These are phyloP conservation scores for Sinopyrophorus schimmeli DNA, from an alignment of 2,888 invertebrate species.

Conservation along the genomic window DNA sequence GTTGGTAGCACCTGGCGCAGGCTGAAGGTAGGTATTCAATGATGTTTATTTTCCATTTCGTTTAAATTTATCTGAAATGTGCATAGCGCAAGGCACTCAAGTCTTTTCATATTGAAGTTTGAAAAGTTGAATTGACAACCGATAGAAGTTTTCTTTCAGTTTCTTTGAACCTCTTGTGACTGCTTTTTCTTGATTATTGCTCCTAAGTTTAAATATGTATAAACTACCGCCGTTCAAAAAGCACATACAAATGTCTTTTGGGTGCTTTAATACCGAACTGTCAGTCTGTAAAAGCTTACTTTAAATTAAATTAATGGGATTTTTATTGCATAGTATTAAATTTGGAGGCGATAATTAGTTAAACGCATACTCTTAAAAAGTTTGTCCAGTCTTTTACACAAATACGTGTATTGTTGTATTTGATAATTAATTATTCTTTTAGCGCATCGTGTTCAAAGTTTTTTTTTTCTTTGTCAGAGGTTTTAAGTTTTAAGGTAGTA, in stretches of 20 bases:
- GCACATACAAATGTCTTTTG: too few species aligned
- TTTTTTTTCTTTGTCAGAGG: too few species aligned
- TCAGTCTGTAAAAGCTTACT: too few species aligned
- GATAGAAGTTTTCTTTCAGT: constrained; percentile 13
- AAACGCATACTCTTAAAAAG: too few species aligned
- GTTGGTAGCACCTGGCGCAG: constrained; percentile 11
- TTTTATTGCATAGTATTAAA: too few species aligned
- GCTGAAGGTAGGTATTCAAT: constrained; percentile 4
- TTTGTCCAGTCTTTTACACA: too few species aligned
- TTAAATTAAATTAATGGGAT: too few species aligned
- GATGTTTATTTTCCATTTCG: constrained; percentile 17
- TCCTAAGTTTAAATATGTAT: constrained; percentile 5
- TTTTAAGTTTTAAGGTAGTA: too few species aligned
- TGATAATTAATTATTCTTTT: constrained; percentile 8
- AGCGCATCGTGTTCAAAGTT: too few species aligned
- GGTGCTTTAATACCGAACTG: too few species aligned
- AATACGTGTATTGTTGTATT: too few species aligned
- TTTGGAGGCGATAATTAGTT: too few species aligned
- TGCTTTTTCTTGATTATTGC: constrained; percentile 3
- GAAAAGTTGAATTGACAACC: constrained; percentile 14
- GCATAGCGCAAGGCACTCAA: constrained; percentile 16
- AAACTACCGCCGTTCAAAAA: neutral
- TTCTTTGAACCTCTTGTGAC: constrained; percentile 12
- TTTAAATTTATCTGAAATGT: constrained; percentile 19
- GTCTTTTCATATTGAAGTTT: constrained; percentile 18